These are phyloP conservation scores for Phymorhynchus buccinoides DNA, from an alignment of 1,140 invertebrate genomes.

Conservation along the genomic window DNA sequence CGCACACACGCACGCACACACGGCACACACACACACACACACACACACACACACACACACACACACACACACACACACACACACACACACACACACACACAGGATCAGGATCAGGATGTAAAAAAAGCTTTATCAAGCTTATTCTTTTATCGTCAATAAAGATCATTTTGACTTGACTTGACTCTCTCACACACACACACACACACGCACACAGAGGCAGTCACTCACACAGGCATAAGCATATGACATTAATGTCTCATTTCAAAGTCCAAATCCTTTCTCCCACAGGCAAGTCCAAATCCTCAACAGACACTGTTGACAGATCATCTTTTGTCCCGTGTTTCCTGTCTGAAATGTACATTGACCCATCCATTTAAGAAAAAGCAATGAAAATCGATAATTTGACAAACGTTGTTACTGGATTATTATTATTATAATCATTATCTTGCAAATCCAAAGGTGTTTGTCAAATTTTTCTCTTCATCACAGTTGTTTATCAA, in stretches of 20 bases:
- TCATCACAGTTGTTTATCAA: too few species aligned
- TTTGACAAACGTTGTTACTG: background rate
- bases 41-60: slow-evolving; percentile 17
- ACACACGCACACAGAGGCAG: too few species aligned
- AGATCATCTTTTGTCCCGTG: background rate
- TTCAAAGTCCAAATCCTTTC: too few species aligned
- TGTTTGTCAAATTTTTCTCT: too few species aligned
- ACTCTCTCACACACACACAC: too few species aligned
- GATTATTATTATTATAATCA: background rate
- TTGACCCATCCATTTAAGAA: background rate
- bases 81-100: slow-evolving; percentile 17
- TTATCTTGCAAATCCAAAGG: too few species aligned
- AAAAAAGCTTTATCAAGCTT: too few species aligned
- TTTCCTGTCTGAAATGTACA: background rate
- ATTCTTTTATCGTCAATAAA: too few species aligned
- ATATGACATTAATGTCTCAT: background rate
- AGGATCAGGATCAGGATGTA: too few species aligned
- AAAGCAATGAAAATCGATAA: background rate
- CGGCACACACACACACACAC: background rate
- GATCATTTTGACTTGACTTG: too few species aligned
- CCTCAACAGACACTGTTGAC: background rate
- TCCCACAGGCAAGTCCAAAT: too few species aligned
- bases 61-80: slow-evolving; percentile 17
- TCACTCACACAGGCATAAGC: background rate
- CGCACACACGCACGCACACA: slow-evolving; percentile 1